phyloP scores from a whole-genome alignment of 2,113 vertebrate genomes.

The Actenoides hombroni region DNA sequence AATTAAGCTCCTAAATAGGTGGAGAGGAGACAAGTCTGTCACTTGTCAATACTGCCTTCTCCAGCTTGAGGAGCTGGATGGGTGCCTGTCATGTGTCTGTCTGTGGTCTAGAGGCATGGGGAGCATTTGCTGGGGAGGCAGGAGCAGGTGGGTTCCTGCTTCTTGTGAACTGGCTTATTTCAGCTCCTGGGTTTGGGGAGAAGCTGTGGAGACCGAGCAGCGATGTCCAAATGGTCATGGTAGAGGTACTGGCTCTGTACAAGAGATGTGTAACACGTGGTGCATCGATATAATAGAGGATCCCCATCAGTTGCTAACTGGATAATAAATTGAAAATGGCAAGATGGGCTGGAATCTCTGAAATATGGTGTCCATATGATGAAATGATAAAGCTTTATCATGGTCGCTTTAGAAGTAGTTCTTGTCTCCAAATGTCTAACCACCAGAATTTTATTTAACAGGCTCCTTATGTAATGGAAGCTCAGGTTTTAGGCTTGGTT shows the following conservation, averaged over 20 bases:
- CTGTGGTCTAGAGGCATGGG: not conserved
- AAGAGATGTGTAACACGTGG: accelerated
- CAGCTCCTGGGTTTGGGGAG: not conserved
- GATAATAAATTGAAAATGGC: not conserved
- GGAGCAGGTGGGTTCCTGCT: not conserved
- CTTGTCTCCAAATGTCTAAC: not conserved
- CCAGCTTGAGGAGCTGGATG: not conserved
- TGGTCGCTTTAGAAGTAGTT: not conserved
- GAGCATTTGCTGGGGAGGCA: not conserved
- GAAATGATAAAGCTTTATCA: not conserved
- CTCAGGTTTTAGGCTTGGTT: not conserved
- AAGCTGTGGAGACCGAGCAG: not conserved
- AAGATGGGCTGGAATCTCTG: not conserved
- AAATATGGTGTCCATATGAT: not conserved
- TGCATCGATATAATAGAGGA: accelerated
- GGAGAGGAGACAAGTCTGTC: not conserved
- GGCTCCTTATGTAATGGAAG: not conserved
- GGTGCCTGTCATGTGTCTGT: not conserved
- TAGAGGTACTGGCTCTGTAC: not conserved
- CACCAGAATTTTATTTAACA: not conserved
- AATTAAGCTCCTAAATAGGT: not conserved
- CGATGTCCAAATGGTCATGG: not conserved
- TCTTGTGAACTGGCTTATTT: not conserved
- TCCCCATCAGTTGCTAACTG: not conserved
- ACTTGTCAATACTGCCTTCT: not conserved